Conservation (phyloP, 2,113 vertebrate genomes). For the Triplophysa rosa region DNA sequence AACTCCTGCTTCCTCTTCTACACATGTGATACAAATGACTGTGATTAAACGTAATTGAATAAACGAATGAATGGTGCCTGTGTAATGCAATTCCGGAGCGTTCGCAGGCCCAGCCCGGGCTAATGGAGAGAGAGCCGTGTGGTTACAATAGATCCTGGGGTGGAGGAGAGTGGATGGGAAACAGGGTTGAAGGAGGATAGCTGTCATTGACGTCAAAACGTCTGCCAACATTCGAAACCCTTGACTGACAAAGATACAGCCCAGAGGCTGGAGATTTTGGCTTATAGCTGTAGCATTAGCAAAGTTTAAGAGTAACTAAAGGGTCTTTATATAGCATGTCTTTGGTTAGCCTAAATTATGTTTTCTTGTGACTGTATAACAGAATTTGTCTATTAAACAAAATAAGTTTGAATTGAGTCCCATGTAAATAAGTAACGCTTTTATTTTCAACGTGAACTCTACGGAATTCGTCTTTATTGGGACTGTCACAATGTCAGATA, state of each 20-base stretch:
- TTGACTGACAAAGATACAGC: conserved; percentile 50
- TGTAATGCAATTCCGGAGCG: conserved; percentile 53
- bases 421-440: too few species aligned
- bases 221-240: conserved; percentile 51
- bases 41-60: conserved; percentile 60
- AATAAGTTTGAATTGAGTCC: too few species aligned
- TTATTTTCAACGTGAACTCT: too few species aligned
- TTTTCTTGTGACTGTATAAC: neutral
- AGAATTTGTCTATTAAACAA: neutral
- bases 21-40: conserved; percentile 56
- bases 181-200: conserved; percentile 46
- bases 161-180: conserved; percentile 22
- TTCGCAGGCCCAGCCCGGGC: conserved; percentile 29
- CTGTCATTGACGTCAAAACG: conserved; percentile 62
- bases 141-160: neutral
- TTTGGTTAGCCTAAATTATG: neutral
- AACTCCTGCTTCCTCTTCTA: conserved; percentile 22
- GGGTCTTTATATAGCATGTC: neutral
- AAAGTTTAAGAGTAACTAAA: neutral
- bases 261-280: neutral
- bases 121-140: conserved; percentile 17
- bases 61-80: conserved; percentile 52
- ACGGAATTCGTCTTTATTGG: too few species aligned
- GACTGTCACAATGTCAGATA: too few species aligned
- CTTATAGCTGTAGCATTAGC: neutral